Evolutionary conservation across 2,888 invertebrate species (phyloP), one percentile per base, ranked within the genome.

Genomic region (Strigamia transsilvanica): DNA sequence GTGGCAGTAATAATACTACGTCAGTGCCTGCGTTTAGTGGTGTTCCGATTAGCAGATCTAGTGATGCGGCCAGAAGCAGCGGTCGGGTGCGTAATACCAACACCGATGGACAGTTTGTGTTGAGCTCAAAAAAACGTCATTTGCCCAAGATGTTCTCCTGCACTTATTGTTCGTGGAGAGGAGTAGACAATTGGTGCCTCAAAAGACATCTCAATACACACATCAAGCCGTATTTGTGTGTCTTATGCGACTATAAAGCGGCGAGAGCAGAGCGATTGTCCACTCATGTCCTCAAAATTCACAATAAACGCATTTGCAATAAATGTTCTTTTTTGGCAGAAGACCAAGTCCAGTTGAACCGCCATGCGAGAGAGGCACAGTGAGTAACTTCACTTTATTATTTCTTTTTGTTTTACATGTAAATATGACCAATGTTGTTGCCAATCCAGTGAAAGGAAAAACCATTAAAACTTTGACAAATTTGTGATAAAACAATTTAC

Each of bases 131-230:
- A 88, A 86, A 86, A 82, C 82, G 84, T 41, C 91, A 92, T 80
- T 92, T 93, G 13, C 83, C 84, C 18, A 92, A 93, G 85, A 91
- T 94, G 85, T 94, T 93, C 89, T 92, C 93, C 85, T 96, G 96
- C 89, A 94, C 94, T 87, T 96, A 95, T 88, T 97, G 96, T 88
- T 91, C 95, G 27, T 96, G 96, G 96, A 94, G 94, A 56, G 96
- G 96, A 27, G 95, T 94, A 82, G 96, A 96, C 89, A 96, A 96
- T 88, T 97, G 96, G 96, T 96, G 96, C 86, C 90, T 96, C 83
- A 96, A 96, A 88, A 91, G 96, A 79, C 96, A 97, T 88, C 91
- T 96, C 86, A 96, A 96, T 90, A 96, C 96, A 46, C 96, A 97
- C 88, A 91, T 96, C 87, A 96, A 96, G 89, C 96, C 96, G 77